Evolutionary conservation across 2,113 vertebrate genomes (phyloP).

Genomic region (Hypomesus transpacificus): DNA sequence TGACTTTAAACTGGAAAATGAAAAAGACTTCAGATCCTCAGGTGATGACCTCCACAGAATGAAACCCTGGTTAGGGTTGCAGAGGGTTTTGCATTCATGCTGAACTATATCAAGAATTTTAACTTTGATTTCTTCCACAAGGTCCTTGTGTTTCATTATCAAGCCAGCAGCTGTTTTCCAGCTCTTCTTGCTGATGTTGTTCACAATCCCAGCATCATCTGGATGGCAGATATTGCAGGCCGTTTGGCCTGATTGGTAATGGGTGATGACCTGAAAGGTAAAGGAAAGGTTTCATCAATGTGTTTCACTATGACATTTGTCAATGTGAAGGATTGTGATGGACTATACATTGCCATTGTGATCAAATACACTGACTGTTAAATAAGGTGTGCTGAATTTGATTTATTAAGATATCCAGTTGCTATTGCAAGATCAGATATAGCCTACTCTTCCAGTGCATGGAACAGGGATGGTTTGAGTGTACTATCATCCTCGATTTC

Average conservation of each 20-base stretch:
- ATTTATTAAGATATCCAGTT: not conserved
- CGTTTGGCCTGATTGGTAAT: not conserved
- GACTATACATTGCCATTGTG: not conserved
- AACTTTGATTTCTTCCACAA: conserved; percentile 3
- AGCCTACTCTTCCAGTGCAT: not conserved
- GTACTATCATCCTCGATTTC: not conserved
- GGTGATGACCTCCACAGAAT: conserved; percentile 18
- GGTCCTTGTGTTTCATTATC: conserved; percentile 4
- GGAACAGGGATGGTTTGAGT: not conserved
- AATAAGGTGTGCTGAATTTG: not conserved
- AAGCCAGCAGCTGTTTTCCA: not conserved
- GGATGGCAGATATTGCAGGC: not conserved
- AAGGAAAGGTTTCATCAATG: conserved; percentile 7
- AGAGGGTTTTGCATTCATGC: conserved; percentile 8
- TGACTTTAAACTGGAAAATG: conserved; percentile 5
- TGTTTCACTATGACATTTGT: not conserved
- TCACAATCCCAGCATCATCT: not conserved
- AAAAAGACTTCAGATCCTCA: conserved; percentile 6
- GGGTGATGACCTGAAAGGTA: not conserved
- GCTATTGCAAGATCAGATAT: not conserved
- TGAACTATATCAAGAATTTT: conserved; percentile 5
- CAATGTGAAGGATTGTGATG: conserved; percentile 5
- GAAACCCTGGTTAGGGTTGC: conserved; percentile 7
- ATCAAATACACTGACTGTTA: conserved; percentile 1
- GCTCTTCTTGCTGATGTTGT: not conserved